Percentiles rank a stretch among this genome's conserved stretches.
Conservation (phyloP, 2,113 vertebrate species). For the Aphelocoma coerulescens region DNA sequence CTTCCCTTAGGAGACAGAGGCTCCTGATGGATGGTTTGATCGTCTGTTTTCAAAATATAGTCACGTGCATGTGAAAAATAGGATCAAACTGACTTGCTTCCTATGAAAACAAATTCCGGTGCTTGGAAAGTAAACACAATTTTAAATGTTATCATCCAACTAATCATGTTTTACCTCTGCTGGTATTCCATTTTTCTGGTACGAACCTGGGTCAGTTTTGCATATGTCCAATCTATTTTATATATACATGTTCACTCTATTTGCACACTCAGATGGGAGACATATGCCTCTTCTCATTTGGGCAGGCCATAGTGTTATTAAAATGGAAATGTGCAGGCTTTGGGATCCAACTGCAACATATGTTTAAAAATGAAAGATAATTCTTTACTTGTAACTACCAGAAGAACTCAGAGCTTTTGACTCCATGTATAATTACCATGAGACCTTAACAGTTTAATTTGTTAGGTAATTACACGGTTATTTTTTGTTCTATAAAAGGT, state of each 20-base stretch:
- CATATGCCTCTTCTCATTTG: conserved; percentile 64
- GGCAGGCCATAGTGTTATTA: conserved; percentile 63
- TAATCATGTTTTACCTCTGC: conserved; percentile 45
- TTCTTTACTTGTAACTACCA: conserved; percentile 69
- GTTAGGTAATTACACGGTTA: conserved; percentile 74
- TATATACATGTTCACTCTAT: conserved; percentile 54
- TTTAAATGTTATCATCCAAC: conserved; percentile 7
- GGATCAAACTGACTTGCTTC: not conserved
- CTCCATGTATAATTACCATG: conserved; percentile 67
- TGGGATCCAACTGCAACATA: conserved; percentile 37
- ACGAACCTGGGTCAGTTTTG: conserved; percentile 57
- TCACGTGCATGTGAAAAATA: not conserved
- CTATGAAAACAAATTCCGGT: conserved; percentile 6
- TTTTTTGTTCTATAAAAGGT: conserved; percentile 73
- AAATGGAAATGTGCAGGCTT: conserved; percentile 60
- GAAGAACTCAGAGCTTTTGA: conserved; percentile 71
- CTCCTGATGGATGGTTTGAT: not conserved
- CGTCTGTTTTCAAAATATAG: conserved; percentile 7
- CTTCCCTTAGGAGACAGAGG: not conserved
- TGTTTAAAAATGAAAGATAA: conserved; percentile 71
- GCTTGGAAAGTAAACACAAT: conserved; percentile 17
- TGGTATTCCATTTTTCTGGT: conserved; percentile 25
- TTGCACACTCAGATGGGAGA: conserved; percentile 66
- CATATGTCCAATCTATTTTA: conserved; percentile 63
- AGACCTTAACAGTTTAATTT: conserved; percentile 74